Base-by-base conservation (phyloP, 2,888 invertebrate species). In the Scaptodrosophila latifasciaeformis region DNA sequence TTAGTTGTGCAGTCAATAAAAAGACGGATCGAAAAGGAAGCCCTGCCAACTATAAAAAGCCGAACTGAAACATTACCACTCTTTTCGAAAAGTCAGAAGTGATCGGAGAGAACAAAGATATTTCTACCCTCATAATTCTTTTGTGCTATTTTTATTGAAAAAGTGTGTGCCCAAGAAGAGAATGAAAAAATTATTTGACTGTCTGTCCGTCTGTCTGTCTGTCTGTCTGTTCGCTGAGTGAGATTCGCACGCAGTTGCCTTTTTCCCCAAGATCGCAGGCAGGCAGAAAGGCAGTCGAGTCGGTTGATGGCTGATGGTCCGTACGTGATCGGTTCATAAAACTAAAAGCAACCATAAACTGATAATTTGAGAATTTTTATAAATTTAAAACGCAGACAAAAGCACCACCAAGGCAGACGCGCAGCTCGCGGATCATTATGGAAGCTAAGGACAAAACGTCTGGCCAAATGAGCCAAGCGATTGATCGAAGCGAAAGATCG, bases 311-410 rank as follows among this genome's bases (percentile, higher is more conserved):
- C 24, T 37, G 37, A 37, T 37, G 37, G 37, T 17, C 54, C 43
- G 67, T 80, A 81, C 79, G 81, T 81, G 75, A 81, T 81, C 79
- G 81, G 64, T 75, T 78, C 81, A 81, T 81, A 81, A 76, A 75
- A 75, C 72, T 68, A 76, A 76, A 80, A 77, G 72, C 76, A 62
- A 42, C 71, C 79, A 75, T 76, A 78, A 81, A 81, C 76, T 70
- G 75, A 74, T 76, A 78, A 76, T 75, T 78, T 78, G 66, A 67
- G 78, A 78, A 75, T 78, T 78, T 78, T 78, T 78, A 74, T 78
- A 74, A 74, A 81, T 70, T 80, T 69, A 61, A 67, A 75, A 67
- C 51, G 62, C 62, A 72, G 70, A 60, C 67, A 52, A n/a, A 37
- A 17, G 43, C 46, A 56, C 1, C n/a, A 1, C 17, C 6, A 13